These are phyloP conservation scores for Octodonta nipae DNA, from an alignment of 2,888 invertebrate species.

Conservation along the genomic window DNA sequence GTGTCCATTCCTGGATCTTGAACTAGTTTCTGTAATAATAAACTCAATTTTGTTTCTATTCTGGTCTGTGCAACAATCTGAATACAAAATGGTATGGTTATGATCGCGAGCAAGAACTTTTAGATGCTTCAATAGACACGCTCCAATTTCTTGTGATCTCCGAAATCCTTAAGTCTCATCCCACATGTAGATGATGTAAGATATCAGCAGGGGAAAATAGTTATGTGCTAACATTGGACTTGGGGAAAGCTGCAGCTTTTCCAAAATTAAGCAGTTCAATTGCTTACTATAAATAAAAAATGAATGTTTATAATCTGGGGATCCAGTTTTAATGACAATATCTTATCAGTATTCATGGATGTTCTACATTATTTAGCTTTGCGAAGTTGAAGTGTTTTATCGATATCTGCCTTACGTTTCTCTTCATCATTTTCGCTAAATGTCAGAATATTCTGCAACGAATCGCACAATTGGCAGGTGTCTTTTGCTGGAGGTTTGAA, in stretches of 20 bases:
- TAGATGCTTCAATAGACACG: slow-evolving; percentile 4
- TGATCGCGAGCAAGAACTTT: slow-evolving; percentile 2
- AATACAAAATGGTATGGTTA: slow-evolving; percentile 7
- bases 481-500: slow-evolving; percentile 9
- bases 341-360: slow-evolving; percentile 7
- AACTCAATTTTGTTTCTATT: slow-evolving; percentile 7
- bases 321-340: slow-evolving; percentile 3
- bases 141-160: slow-evolving; percentile 1
- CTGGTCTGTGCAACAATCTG: slow-evolving; percentile 8
- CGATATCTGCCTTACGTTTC: slow-evolving; percentile 2
- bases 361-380: slow-evolving; percentile 8
- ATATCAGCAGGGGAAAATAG: slow-evolving; percentile 7
- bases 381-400: slow-evolving; percentile 7
- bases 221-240: slow-evolving; percentile 7
- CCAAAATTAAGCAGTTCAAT: slow-evolving; percentile 9
- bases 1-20: no score
- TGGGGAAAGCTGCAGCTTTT: slow-evolving; percentile 10
- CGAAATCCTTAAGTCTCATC: no score
- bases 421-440: slow-evolving; percentile 5
- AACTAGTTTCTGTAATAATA: no score
- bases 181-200: neutral
- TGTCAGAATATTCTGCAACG: slow-evolving; percentile 5
- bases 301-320: slow-evolving; percentile 9
- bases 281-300: no score
- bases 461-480: slow-evolving; percentile 7